A percentile compares a stretch with the other conserved stretches of the same genome.
These are phyloP conservation scores for Microcebus jonahi DNA, from an alignment of 2,113 vertebrate species.

Conservation along the genomic window DNA sequence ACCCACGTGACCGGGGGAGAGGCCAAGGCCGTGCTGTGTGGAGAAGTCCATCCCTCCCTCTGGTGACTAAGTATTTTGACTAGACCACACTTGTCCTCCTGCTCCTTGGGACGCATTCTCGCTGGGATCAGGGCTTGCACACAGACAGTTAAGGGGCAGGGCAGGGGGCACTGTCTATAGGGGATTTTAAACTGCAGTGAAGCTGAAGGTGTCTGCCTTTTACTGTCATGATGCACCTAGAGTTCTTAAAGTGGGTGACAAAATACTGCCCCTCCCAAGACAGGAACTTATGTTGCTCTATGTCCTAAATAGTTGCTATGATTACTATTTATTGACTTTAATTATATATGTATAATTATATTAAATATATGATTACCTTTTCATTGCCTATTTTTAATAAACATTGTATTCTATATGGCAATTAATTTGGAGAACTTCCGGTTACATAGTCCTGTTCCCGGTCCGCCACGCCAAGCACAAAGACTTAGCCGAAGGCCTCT, in stretches of 20 bases:
- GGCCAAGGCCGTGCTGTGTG: accelerated
- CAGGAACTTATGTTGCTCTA: not conserved
- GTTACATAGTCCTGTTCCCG: not conserved
- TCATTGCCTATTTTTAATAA: not conserved
- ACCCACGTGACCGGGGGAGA: not conserved
- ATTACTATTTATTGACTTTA: constrained; percentile 39
- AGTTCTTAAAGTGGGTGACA: not conserved
- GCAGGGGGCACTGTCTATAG: not conserved
- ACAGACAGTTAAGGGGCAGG: not conserved
- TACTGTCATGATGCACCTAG: not conserved
- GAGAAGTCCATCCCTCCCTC: too few species aligned
- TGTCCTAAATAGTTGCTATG: not conserved
- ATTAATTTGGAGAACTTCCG: not conserved
- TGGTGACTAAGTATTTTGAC: not conserved
- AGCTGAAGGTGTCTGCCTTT: not conserved
- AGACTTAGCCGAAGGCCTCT: not conserved
- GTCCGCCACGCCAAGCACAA: too few species aligned
- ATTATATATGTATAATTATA: not conserved
- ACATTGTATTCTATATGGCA: not conserved
- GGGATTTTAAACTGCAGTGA: not conserved
- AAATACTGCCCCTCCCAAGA: not conserved
- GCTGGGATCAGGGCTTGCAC: not conserved
- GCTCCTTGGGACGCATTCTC: not conserved
- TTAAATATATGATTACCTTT: not conserved
- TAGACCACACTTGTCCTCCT: not conserved